Percentiles rank a stretch among this genome's conserved stretches.
Evolutionary conservation across 2,888 invertebrate species (phyloP).

Genomic region (Prenolepis imparis): DNA sequence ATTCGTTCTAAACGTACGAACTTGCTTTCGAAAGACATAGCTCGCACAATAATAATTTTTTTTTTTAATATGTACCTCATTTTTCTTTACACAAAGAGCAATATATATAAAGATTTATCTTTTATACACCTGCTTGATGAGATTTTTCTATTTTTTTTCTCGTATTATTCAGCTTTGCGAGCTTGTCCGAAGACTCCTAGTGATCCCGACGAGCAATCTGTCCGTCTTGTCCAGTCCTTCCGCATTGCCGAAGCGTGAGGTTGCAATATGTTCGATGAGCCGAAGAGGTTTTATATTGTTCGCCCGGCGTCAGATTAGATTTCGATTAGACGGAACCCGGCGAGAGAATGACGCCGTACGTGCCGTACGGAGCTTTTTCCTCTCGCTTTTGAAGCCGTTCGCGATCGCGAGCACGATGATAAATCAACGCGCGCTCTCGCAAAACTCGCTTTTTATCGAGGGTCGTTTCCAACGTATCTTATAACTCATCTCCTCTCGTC

Average conservation of each 20-base stretch:
- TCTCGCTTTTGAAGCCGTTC: constrained; percentile 19
- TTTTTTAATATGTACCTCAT: background rate
- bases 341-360: constrained; percentile 26
- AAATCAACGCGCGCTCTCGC: constrained; percentile 44
- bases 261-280: constrained; percentile 51
- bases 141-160: background rate
- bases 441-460: constrained; percentile 38
- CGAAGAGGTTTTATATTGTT: constrained; percentile 37
- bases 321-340: constrained; percentile 40
- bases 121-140: constrained; percentile 15
- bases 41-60: background rate
- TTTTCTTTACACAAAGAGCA: constrained; percentile 3
- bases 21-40: background rate
- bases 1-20: background rate
- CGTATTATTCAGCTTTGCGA: background rate
- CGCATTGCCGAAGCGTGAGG: constrained; percentile 45
- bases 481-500: constrained; percentile 36
- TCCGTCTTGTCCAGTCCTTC: constrained; percentile 45
- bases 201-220: constrained; percentile 35
- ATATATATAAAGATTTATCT: constrained; percentile 27
- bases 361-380: constrained; percentile 29
- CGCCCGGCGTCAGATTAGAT: constrained; percentile 45
- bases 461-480: constrained; percentile 41
- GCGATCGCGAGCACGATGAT: constrained; percentile 32
- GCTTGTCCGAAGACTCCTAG: constrained; percentile 15